Evolutionary conservation across 2,888 invertebrate species (phyloP).

Genomic region (Dysmachus trigonus): DNA sequence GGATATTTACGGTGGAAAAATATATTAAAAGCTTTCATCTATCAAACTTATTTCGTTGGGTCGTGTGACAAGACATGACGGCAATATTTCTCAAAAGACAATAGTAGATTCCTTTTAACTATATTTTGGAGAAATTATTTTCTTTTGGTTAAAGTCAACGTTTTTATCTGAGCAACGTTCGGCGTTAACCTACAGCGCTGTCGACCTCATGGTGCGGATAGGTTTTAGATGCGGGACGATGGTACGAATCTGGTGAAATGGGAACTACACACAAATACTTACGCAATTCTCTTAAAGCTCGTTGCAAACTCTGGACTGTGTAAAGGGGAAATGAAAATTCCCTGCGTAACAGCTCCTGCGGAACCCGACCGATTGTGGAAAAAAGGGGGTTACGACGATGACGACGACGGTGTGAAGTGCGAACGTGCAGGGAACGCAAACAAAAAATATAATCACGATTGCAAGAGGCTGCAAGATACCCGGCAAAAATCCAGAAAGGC

Average conservation of each 20-base stretch:
- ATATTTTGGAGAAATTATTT: background rate
- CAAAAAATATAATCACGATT: constrained; percentile 8
- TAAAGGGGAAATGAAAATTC: constrained; percentile 12
- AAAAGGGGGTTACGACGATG: background rate
- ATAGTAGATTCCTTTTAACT: too few relatives aligned
- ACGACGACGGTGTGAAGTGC: background rate
- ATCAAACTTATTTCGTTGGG: background rate
- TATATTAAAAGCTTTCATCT: background rate
- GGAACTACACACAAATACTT: background rate
- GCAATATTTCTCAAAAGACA: too few relatives aligned
- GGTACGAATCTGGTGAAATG: background rate
- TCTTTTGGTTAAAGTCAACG: background rate
- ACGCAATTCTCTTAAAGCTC: constrained; percentile 6
- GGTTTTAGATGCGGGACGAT: background rate
- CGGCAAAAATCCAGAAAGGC: constrained; percentile 9
- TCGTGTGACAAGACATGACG: background rate
- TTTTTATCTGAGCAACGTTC: background rate
- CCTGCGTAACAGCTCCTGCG: background rate
- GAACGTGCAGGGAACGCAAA: constrained; percentile 7
- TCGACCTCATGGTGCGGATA: background rate
- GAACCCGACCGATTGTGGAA: background rate
- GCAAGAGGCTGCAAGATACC: background rate
- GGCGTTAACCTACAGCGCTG: background rate
- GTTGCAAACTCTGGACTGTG: background rate
- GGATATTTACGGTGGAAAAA: background rate